Conservation (phyloP, 2,888 invertebrate genomes). For the Chymomyza amoena region DNA sequence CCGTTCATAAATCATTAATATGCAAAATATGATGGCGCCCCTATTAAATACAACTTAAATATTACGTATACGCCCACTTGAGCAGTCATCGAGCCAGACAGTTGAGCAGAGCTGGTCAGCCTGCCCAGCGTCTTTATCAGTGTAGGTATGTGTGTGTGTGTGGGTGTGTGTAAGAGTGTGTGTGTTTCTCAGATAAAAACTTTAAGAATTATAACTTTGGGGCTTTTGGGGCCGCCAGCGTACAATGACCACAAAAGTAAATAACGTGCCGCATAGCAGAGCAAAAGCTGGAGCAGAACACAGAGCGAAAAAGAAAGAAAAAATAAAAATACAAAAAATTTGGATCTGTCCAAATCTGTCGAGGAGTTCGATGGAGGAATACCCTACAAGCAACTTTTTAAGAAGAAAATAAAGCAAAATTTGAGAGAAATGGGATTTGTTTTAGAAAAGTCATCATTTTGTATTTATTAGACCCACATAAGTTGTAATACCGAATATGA, state of each 20-base stretch:
- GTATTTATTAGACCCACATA: too few species aligned
- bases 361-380: too few species aligned
- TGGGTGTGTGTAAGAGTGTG: constrained; percentile 12
- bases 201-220: constrained; percentile 72
- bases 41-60: constrained; percentile 34
- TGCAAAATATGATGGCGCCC: constrained; percentile 37
- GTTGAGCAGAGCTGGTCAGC: neutral
- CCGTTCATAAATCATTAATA: constrained; percentile 65
- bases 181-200: constrained; percentile 57
- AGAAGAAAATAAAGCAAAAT: too few species aligned
- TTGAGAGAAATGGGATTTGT: too few species aligned
- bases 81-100: constrained; percentile 44
- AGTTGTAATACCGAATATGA: too few species aligned
- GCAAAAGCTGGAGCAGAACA: constrained; percentile 12
- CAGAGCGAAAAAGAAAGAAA: constrained; percentile 2
- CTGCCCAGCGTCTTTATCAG: neutral
- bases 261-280: constrained; percentile 45
- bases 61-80: constrained; percentile 64
- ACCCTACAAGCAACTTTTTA: too few species aligned
- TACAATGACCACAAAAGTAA: constrained; percentile 71
- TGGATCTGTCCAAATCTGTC: too few species aligned
- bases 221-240: constrained; percentile 51
- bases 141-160: neutral
- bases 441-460: too few species aligned
- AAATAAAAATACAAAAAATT: neutral